Evolutionary conservation across 30 jellyfish, hydroid and myxozoan species (phyloP), one percentile per base, ranked within the genome.

Genomic region (Chrysaora quinquecirrha): DNA sequence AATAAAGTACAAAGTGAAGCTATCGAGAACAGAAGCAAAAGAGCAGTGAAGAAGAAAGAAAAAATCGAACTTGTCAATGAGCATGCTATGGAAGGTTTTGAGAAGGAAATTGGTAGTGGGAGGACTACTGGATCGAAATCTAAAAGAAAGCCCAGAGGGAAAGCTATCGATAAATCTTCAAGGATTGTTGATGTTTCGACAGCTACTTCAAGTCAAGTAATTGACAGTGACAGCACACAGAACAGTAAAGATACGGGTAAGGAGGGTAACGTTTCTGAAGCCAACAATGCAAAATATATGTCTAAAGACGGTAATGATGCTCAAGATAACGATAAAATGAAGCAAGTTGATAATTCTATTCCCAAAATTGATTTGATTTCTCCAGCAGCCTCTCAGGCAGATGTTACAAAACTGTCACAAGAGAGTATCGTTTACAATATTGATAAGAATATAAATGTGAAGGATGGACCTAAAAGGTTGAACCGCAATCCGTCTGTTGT

Each of bases 151-250:
- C 68, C 6, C 4, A 52, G 19, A 19, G 29, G 29, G 6, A 52
- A 25, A 19, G 6, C 29, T 2, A 52, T 2, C 27, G 7, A 19
- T 9, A 16, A 52, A 52, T 4, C 4, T 19, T 7, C 68, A 52
- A 20, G 24, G 68, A 52, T 52, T 52, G 68, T 10, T 4, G 24
- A 52, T 52, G 68, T 7, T 20, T 16, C 68, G 3, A 52, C 29
- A 16, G 24, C 7, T 52, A 7, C 68, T 3, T 3, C 29, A 20
- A 52, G 68, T 19, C 68, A 52, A 20, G 7, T 7, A 52, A 52
- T 52, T 20, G 68, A 52, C 29, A 52, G 68, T 52, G 68, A 52
- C 68, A 52, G 19, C 19, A 52, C 68, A 19, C 29, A 52, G 68
- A 19, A 20, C 68, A 19, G 29, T 12, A 20, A 52, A 3, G 68